Conservation (phyloP, 1,140 invertebrate genomes). For the Dreissena polymorpha region DNA sequence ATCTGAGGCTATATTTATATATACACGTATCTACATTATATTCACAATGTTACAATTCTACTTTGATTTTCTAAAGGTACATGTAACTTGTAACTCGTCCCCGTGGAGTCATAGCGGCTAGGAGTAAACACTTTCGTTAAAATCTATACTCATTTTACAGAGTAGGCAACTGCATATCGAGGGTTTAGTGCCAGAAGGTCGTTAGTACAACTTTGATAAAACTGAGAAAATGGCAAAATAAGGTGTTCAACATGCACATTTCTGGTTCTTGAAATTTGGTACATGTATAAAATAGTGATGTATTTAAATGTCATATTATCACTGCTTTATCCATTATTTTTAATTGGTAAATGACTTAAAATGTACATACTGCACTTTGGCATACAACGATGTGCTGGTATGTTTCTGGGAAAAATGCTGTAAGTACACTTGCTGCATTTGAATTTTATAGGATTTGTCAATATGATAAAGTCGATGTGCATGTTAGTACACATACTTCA, state of each 20-base stretch:
- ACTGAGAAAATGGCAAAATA: slow-evolving; percentile 8
- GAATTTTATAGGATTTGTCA: too few relatives aligned
- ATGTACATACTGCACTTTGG: background rate
- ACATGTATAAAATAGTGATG: background rate
- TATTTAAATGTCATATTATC: background rate
- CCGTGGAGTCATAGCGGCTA: too few relatives aligned
- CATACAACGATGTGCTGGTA: background rate
- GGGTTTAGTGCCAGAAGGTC: slow-evolving; percentile 4
- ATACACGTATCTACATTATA: too few relatives aligned
- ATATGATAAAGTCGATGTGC: too few relatives aligned
- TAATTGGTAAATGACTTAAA: background rate
- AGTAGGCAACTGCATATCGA: too few relatives aligned
- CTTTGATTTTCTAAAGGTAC: too few relatives aligned
- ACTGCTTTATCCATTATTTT: background rate
- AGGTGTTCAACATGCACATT: background rate
- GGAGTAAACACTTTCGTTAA: too few relatives aligned
- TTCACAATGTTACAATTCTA: too few relatives aligned
- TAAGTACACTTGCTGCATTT: background rate
- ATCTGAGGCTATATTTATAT: too few relatives aligned
- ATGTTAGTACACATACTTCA: too few relatives aligned
- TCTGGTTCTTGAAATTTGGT: background rate
- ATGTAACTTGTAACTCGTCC: too few relatives aligned
- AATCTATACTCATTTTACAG: too few relatives aligned
- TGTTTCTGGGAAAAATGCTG: slow-evolving; percentile 1
- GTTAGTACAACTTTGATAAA: background rate